These are phyloP conservation scores for Thripadectes ignobilis DNA, from an alignment of 2,797 vertebrate genomes.

Conservation along the genomic window DNA sequence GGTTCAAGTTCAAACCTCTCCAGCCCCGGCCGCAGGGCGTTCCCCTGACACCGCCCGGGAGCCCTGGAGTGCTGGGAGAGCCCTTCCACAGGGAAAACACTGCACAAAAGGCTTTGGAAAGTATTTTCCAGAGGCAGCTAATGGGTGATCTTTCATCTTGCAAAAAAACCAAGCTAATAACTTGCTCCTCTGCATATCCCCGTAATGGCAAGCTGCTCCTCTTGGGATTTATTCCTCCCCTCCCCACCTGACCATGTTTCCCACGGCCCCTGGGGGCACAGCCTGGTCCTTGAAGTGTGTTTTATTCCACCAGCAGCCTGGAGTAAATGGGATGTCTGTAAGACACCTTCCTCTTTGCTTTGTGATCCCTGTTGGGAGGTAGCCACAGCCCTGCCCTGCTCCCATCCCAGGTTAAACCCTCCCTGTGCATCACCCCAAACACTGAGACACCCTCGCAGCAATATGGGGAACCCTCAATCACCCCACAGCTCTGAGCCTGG, in stretches of 20 bases:
- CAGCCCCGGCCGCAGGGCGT: background rate
- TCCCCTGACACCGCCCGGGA: background rate
- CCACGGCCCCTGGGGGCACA: background rate
- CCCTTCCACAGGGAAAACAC: conserved; percentile 59
- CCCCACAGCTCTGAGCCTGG: background rate
- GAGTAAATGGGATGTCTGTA: background rate
- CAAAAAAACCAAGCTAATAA: background rate
- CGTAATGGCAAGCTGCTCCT: background rate
- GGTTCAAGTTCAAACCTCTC: conserved; percentile 68
- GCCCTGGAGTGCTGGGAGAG: conserved; percentile 10
- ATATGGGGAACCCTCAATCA: fast-evolving
- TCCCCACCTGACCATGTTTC: background rate
- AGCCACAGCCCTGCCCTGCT: background rate
- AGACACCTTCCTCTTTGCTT: background rate
- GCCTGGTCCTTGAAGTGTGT: fast-evolving
- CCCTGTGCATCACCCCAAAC: fast-evolving
- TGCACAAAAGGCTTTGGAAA: conserved; percentile 18
- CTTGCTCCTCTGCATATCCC: conserved; percentile 1
- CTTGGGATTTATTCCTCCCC: background rate
- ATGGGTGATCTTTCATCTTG: conserved; percentile 29
- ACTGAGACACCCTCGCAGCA: background rate
- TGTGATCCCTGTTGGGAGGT: background rate
- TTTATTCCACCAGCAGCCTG: background rate
- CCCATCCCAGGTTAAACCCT: background rate
- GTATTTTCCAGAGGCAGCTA: conserved; percentile 42